Evolutionary conservation across 37 sponge, comb jelly and placozoan species (phyloP), one percentile per base, ranked within the genome.

Genomic region (Haliclona indistincta): DNA sequence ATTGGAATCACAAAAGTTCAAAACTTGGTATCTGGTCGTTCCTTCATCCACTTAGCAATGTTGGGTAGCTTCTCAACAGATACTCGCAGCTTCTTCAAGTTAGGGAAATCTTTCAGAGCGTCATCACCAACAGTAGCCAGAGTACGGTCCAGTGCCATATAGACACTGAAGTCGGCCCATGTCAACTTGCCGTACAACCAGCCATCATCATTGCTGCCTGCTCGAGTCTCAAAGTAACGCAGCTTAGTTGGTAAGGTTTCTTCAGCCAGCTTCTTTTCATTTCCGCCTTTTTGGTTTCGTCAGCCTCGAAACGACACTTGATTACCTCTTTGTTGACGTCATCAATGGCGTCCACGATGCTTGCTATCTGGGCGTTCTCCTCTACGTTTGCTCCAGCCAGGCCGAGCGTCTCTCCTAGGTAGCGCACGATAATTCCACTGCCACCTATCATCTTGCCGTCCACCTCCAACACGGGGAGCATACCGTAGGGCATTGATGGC

Each of bases 381-480:
- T 77, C 63, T 30, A 45, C 79, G 40, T 89, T 78, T 22, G 56
- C 15, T 4, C 86, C 86, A 64, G 79, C 89, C 0, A 83, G 76
- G 0, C 76, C 80, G 47, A 52, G 68, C 58, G 72, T 34, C 75
- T 83, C 80, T n/a, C 79, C 89, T 20, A 89, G 45, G 53, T 73
- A 89, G 11, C 84, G 74, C 3, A 56, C 75, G 0, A 89, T 89
- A 0, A 67, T 51, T 17, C 37, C 54, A 58, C 52, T 82, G 0
- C 89, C 84, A 25, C 75, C 7, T n/a, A 89, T 5, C 55, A 51
- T 39, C 63, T 89, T 78, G 0, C 89, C 84, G 45, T 89, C 84
- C 11, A 83, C 68, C 4, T 89, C 84, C 58, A 89, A 53, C 1
- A 83, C 79, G 3, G 89, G 89, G 34, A 89, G 1, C 11, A 26